These are phyloP conservation scores for Peribatodes rhomboidaria DNA, from an alignment of 2,888 invertebrate species.

Conservation along the genomic window DNA sequence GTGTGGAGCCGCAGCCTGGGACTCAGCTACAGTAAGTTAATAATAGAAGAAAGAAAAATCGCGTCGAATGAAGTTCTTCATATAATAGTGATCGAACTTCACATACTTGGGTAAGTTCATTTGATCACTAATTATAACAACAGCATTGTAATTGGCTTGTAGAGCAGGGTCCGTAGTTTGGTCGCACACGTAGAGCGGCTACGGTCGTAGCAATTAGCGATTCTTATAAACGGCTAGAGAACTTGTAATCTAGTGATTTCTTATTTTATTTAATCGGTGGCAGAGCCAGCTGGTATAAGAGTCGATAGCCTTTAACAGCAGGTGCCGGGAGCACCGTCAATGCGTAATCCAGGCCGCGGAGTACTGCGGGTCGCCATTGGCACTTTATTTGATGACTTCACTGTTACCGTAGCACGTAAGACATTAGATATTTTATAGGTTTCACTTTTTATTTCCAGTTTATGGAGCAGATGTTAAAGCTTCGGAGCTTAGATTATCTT, in stretches of 20 bases:
- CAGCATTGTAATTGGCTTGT: slow-evolving; percentile 29
- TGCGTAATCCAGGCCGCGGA: slow-evolving; percentile 46
- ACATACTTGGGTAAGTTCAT: no score
- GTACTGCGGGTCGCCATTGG: slow-evolving; percentile 54
- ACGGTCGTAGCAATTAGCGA: slow-evolving; percentile 42
- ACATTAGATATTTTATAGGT: slow-evolving; percentile 57
- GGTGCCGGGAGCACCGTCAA: slow-evolving; percentile 56
- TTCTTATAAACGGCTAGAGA: slow-evolving; percentile 35
- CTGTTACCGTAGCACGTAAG: slow-evolving; percentile 55
- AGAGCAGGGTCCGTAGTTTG: slow-evolving; percentile 43
- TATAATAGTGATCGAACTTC: no score
- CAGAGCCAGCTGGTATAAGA: slow-evolving; percentile 40
- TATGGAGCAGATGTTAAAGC: slow-evolving; percentile 31
- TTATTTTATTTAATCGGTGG: slow-evolving; percentile 40
- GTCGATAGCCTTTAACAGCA: slow-evolving; percentile 48
- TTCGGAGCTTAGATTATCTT: slow-evolving; percentile 29
- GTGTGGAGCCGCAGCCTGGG: no score
- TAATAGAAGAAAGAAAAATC: no score
- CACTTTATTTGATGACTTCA: slow-evolving; percentile 63
- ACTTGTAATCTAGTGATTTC: slow-evolving; percentile 39
- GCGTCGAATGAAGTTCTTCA: no score
- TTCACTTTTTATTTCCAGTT: slow-evolving; percentile 45
- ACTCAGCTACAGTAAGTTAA: no score
- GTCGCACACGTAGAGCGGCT: slow-evolving; percentile 29
- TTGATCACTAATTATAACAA: no score